Conservation (phyloP, 2,113 vertebrate species). For the Mesembrinibis cayennensis region DNA sequence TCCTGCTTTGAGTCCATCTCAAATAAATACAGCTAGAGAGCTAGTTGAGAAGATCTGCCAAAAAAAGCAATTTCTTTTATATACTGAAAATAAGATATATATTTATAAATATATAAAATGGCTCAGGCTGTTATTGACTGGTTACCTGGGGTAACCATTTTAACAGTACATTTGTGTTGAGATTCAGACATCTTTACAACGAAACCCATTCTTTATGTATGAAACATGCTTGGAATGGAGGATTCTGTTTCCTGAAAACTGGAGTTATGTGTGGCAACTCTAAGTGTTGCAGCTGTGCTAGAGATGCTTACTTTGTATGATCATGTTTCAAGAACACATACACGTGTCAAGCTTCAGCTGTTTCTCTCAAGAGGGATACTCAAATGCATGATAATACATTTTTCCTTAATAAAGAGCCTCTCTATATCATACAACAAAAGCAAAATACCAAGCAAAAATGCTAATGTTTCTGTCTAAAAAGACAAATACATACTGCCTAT, state of each 20-base stretch:
- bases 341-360: background rate
- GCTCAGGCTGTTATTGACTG: background rate
- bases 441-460: background rate
- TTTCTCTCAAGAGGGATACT: background rate
- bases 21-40: background rate
- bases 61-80: background rate
- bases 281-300: background rate
- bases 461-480: background rate
- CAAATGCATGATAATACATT: background rate
- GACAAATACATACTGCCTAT: background rate
- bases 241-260: background rate
- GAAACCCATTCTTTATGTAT: background rate
- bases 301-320: background rate
- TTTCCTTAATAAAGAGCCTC: background rate
- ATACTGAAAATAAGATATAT: background rate
- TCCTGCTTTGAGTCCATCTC: background rate
- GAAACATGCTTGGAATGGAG: background rate
- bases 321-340: background rate
- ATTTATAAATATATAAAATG: background rate
- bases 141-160: background rate
- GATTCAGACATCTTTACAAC: background rate
- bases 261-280: background rate
- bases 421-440: background rate
- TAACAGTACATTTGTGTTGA: background rate
- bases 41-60: background rate